Percentiles rank a stretch among this genome's conserved stretches.
Evolutionary conservation across 2,113 vertebrate species (phyloP).

Genomic region (Pungitius pungitius): DNA sequence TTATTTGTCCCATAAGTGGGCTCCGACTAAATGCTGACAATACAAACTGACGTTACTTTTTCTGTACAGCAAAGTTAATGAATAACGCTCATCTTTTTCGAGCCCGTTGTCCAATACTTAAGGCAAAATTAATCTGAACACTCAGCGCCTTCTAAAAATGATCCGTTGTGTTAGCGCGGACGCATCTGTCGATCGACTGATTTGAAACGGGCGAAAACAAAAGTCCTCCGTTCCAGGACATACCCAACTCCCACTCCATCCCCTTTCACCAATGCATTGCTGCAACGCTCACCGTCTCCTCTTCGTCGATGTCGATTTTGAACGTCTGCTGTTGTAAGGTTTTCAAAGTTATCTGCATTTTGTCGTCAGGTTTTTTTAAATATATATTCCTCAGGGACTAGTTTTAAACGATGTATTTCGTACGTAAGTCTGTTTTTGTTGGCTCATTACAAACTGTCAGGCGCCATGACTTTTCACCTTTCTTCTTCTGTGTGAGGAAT

Average conservation of each 20-base stretch:
- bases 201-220: background rate
- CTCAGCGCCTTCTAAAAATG: rapidly evolving
- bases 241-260: constrained; percentile 56
- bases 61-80: background rate
- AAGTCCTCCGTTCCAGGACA: constrained; percentile 36
- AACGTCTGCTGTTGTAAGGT: constrained; percentile 96
- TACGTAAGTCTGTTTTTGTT: constrained; percentile 69
- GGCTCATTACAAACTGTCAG: constrained; percentile 81
- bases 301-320: constrained; percentile 89
- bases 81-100: background rate
- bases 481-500: constrained; percentile 57
- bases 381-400: background rate
- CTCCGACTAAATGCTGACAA: constrained; percentile 54
- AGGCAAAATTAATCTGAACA: background rate
- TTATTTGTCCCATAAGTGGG: constrained; percentile 11
- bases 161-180: background rate
- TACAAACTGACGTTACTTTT: constrained; percentile 26
- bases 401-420: constrained; percentile 13
- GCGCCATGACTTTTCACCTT: constrained; percentile 75
- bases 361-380: constrained; percentile 33
- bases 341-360: constrained; percentile 94
- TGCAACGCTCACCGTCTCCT: constrained; percentile 82
- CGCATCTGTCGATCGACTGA: background rate
- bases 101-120: too few species aligned
- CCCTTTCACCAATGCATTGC: constrained; percentile 40